phyloP scores from a whole-genome alignment of 2,113 vertebrate genomes.

The Melanocharis versteri region DNA sequence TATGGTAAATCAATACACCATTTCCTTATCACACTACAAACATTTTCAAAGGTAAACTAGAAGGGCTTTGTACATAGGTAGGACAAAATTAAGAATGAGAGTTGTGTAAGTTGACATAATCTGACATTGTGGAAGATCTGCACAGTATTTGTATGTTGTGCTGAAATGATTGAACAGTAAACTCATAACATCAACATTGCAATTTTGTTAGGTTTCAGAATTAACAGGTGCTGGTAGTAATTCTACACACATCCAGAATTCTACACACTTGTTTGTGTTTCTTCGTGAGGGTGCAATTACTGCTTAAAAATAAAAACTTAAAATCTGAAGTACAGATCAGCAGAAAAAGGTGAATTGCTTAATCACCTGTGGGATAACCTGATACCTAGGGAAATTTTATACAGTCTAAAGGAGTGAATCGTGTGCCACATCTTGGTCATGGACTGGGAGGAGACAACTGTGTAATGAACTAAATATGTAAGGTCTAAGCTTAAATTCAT shows the following conservation, averaged over 20 bases:
- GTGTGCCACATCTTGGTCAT: not conserved
- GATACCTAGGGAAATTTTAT: not conserved
- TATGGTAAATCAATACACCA: not conserved
- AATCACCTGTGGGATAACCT: not conserved
- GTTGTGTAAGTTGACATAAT: not conserved
- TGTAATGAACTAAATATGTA: not conserved
- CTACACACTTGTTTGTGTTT: not conserved
- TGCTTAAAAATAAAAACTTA: not conserved
- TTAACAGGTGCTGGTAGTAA: not conserved
- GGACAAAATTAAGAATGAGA: not conserved
- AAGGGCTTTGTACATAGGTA: not conserved
- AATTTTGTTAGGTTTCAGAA: not conserved
- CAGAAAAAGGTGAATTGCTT: not conserved
- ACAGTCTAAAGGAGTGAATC: not conserved
- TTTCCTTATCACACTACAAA: not conserved
- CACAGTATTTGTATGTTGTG: not conserved
- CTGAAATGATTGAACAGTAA: not conserved
- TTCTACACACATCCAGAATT: not conserved
- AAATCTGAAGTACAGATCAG: not conserved
- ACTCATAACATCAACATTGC: not conserved
- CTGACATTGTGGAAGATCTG: not conserved
- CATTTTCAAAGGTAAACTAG: not conserved
- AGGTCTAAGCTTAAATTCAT: not conserved
- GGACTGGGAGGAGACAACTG: not conserved
- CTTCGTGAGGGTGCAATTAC: not conserved